Percentiles rank a stretch among this genome's conserved stretches.
Conservation (phyloP, 64 coral and sea anemone genomes). For the Porites australiensis region DNA sequence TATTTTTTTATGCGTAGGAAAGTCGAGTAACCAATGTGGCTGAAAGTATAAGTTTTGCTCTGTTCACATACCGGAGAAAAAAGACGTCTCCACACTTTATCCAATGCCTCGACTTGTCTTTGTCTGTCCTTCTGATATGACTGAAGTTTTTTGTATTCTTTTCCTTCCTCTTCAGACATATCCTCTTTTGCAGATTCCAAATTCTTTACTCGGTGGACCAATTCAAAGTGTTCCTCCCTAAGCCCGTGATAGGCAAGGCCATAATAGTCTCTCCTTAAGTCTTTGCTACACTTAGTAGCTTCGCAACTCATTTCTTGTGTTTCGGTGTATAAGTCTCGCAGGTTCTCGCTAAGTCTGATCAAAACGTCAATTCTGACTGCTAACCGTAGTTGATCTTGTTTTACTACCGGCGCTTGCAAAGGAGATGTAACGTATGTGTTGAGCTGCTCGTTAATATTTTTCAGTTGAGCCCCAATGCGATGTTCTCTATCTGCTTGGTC, state of each 20-base stretch:
- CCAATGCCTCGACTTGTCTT: background rate
- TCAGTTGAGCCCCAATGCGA: background rate
- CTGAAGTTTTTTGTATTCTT: background rate
- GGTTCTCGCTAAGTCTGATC: background rate
- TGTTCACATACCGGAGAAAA: background rate
- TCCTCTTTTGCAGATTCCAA: background rate
- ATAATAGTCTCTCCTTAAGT: background rate
- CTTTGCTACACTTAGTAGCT: background rate
- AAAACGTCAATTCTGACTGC: background rate
- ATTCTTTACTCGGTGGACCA: background rate
- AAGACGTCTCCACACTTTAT: background rate
- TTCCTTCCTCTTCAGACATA: background rate
- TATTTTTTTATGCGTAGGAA: too few species aligned
- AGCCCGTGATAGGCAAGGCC: background rate
- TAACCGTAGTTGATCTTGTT: background rate
- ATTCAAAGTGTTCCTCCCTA: background rate
- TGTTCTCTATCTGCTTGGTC: background rate
- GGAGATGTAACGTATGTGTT: background rate
- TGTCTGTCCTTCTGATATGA: background rate
- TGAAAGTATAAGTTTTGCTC: too few species aligned
- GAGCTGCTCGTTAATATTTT: background rate
- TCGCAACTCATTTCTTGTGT: background rate
- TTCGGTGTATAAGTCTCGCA: background rate
- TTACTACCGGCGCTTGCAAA: background rate
- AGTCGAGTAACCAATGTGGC: too few species aligned